Base-by-base conservation (phyloP, 2,113 vertebrate genomes). In the Labeo catla region DNA sequence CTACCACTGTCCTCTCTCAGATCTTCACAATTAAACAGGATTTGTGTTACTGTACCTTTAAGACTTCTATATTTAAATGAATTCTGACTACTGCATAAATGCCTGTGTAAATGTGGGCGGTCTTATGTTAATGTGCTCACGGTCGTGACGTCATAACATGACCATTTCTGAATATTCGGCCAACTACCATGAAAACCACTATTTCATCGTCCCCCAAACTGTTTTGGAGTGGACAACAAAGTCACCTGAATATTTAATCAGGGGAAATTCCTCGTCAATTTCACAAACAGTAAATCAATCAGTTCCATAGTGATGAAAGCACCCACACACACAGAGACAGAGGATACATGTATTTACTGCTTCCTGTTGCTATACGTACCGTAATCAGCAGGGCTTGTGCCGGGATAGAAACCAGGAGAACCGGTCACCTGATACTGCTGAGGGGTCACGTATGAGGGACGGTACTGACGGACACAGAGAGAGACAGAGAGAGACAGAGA, bases 341-440 rank as follows among this genome's bases (percentile, higher is more conserved):
- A 28, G 2, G 28, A 28, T 28, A 28, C 28, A 28, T 28, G 28
- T 28, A 28, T 66, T 13, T 34, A 16, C 7, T 34, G 50, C 76
- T 77, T 90, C 87, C 89, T 90, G 94, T 95, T 96, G 97, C 96
- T 96, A 88, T 97, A 99, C 93, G 94, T 96, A 94, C 97, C 95
- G 76, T 97, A 99, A 84, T 99, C 98, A 85, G 97, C 97, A 76
- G 97, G 95, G 92, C 95, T 98, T 91, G 97, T 97, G 94, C 96
- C 96, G 59, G 97, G 94, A 90, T 98, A 99, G 94, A 98, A 99
- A 90, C 96, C 93, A 63, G 97, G 95, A 84, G 97, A 97, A 21
- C 97, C 96, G 8, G 97, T 90, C 79, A 98, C 97, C 2, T 97
- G 95, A 90, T 98, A 99, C 93, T 98, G 98, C 91, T 97, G 98